Evolutionary conservation across 2,888 invertebrate genomes (phyloP).

Genomic region (Spatulosminthurus flaviceps): DNA sequence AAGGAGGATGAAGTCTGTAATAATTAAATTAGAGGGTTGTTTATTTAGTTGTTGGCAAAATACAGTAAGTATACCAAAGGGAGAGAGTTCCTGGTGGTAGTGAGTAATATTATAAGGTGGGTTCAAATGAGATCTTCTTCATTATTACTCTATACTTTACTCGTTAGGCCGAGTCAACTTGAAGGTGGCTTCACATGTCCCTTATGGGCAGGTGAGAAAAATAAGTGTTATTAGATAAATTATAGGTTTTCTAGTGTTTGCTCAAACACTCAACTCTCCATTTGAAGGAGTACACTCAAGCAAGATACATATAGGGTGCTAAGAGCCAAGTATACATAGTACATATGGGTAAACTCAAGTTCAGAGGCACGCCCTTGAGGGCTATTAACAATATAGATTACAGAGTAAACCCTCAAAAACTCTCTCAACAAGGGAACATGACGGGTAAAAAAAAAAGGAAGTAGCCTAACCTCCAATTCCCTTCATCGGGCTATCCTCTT

Average conservation of each 20-base stretch:
- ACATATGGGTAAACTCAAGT: conserved; percentile 33
- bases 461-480: conserved; percentile 4
- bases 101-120: no score
- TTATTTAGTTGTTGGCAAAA: conserved; percentile 44
- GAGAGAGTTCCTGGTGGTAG: no score
- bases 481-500: background rate
- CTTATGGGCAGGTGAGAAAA: conserved; percentile 49
- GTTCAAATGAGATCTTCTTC: no score
- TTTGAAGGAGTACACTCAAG: conserved; percentile 43
- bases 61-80: conserved; percentile 19
- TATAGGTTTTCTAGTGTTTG: conserved; percentile 60
- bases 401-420: conserved; percentile 39
- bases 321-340: background rate
- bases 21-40: conserved; percentile 31
- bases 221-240: conserved; percentile 57
- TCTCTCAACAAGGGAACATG: conserved; percentile 29
- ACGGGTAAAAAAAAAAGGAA: conserved; percentile 30
- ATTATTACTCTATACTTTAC: background rate
- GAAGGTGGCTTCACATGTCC: conserved; percentile 27
- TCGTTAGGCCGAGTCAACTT: conserved; percentile 19
- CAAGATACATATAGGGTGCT: no score
- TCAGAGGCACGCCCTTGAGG: conserved; percentile 61
- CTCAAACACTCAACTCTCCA: conserved; percentile 51
- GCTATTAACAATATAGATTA: conserved; percentile 60
- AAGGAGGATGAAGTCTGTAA: background rate